phyloP scores from a whole-genome alignment of 1,140 invertebrate genomes.

The Ganaspis sp. region DNA sequence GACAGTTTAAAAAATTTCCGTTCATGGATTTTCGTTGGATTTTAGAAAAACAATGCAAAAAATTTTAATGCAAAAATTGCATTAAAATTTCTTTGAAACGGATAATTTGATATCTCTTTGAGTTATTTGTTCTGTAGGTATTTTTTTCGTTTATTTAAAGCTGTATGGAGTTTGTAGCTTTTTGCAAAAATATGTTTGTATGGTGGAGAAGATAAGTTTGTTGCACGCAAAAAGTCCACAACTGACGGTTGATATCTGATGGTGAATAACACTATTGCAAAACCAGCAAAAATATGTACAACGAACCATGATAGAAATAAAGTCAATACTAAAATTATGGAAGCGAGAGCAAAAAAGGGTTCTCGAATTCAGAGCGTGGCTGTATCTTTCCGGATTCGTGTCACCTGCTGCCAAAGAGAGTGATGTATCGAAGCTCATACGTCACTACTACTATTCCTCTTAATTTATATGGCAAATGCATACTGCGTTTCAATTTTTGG shows the following conservation, averaged over 20 bases:
- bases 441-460: conserved; percentile 26
- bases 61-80: no score
- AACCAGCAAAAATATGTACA: conserved; percentile 16
- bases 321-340: conserved; percentile 25
- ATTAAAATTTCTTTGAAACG: no score
- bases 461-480: conserved; percentile 25
- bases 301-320: conserved; percentile 26
- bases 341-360: background rate
- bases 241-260: conserved; percentile 10
- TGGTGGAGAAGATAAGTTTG: conserved; percentile 14
- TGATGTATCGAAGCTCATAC: conserved; percentile 22
- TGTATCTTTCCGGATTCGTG: conserved; percentile 17
- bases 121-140: background rate
- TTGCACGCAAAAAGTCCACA: background rate
- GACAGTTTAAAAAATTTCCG: no score
- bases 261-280: background rate
- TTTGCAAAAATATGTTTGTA: background rate
- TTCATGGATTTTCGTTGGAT: no score
- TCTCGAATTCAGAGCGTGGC: background rate
- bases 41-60: no score
- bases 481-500: conserved; percentile 25
- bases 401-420: conserved; percentile 21
- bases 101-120: background rate
- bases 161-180: background rate
- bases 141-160: background rate